Conservation (phyloP, 2,888 invertebrate genomes). For the Lottia scabra region DNA sequence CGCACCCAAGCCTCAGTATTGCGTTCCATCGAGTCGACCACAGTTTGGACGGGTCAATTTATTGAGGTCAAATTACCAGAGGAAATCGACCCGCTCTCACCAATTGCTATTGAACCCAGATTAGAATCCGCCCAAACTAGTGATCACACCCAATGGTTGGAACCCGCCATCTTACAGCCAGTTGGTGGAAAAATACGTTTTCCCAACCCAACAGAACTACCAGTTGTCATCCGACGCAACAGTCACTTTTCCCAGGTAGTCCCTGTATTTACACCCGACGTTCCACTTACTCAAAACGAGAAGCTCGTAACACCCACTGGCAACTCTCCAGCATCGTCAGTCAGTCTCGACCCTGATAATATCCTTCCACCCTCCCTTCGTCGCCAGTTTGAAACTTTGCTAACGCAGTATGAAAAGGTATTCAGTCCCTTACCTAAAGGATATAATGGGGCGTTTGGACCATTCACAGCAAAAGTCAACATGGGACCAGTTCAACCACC, state of each 20-base stretch:
- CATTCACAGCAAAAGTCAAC: constrained; percentile 13
- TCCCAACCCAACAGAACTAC: constrained; percentile 14
- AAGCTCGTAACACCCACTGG: not conserved
- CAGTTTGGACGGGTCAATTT: constrained; percentile 20
- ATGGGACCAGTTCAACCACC: constrained; percentile 43
- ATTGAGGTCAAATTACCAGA: constrained; percentile 6
- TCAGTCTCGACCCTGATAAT: constrained; percentile 25
- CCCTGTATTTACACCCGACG: not conserved
- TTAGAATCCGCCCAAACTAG: not conserved
- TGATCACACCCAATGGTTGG: not conserved
- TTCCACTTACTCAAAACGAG: not conserved
- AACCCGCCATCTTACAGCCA: constrained; percentile 12
- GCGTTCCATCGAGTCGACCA: not conserved
- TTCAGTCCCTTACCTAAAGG: constrained; percentile 25
- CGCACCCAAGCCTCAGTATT: constrained; percentile 17
- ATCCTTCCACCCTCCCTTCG: constrained; percentile 6
- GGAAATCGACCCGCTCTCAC: not conserved
- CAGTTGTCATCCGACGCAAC: constrained; percentile 12
- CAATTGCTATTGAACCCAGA: not conserved
- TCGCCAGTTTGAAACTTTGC: constrained; percentile 17
- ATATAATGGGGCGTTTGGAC: constrained; percentile 18
- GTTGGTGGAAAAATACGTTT: constrained; percentile 26
- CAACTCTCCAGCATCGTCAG: not conserved
- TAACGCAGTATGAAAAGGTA: constrained; percentile 21
- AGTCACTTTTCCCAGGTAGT: constrained; percentile 18